Base-by-base conservation (phyloP, 2,797 vertebrate species). In the Manis crassicaudata region DNA sequence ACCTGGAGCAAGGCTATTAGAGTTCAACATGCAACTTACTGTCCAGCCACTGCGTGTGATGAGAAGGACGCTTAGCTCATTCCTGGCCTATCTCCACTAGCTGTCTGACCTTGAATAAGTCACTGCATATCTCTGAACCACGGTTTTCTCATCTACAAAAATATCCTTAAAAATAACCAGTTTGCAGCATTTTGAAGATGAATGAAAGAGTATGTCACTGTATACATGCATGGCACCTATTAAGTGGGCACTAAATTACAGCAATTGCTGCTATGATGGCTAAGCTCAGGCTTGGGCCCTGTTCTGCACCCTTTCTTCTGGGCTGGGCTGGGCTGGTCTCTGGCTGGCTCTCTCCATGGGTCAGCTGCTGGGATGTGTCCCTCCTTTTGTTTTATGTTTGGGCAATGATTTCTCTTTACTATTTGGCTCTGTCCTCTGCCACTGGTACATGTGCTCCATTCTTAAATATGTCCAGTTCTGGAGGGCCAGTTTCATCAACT, bases 61-160 rank as follows among this genome's bases (percentile, higher is more conserved):
- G 9, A 46, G 46, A 46, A 46, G 46, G 46, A 11, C 46, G 46
- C 46, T 46, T 89, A 20, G 2, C 62, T 85, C 46, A 46, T 0
- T 43, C 5, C 40, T 92, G 29, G 43, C 23, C 62, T 73, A 21
- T 17, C 21, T 86, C 18, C 68, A 56, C 14, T n/a, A 52, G 29
- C 52, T 94, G 4, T 62, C 73, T 91, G 46, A 52, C 73, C 23
- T 81, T 93, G 23, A 93, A 58, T 92, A 84, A 67, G n/a, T 76
- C 80, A 87, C 7, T 40, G 63, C 60, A 56, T 89, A n/a, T 52
- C 7, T 73, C 25, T 67, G 40, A 90, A 83, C 17, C 10, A 80
- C 12, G 35, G 25, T 43, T 58, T 89, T 70, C 35, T 90, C 62
- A 40, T n/a, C 27, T 32, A 52, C 13, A 81, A 82, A 93, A 84